phyloP scores from a whole-genome alignment of 1,140 invertebrate genomes.

The Brachionus asplanchnoidis region DNA sequence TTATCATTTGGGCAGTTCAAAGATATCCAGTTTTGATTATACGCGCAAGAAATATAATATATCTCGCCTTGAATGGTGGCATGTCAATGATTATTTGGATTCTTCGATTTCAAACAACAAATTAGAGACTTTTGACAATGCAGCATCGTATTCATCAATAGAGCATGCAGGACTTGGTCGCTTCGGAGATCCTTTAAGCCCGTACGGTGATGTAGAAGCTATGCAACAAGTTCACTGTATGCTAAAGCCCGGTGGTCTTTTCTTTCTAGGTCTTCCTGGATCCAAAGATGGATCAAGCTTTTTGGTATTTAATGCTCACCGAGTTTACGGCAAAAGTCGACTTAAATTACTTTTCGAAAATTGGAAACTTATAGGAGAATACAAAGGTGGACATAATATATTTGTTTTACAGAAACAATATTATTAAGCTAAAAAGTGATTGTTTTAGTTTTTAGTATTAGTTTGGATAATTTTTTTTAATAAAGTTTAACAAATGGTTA shows the following conservation, averaged over 20 bases:
- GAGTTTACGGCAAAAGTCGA: not conserved
- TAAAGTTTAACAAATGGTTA: too few species aligned
- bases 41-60: not conserved
- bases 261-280: not conserved
- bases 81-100: not conserved
- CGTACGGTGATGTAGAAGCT: not conserved
- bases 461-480: too few species aligned
- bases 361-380: not conserved
- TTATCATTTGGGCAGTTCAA: not conserved
- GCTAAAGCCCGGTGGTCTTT: not conserved
- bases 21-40: not conserved
- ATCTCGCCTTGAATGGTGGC: not conserved
- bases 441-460: too few species aligned
- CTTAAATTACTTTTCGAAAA: not conserved
- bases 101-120: not conserved
- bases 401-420: too few species aligned
- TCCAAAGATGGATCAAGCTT: not conserved
- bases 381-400: too few species aligned
- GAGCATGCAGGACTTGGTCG: not conserved
- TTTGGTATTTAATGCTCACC: not conserved
- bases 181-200: not conserved
- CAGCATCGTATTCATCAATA: not conserved
- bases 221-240: not conserved
- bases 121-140: not conserved
- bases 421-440: too few species aligned